Base-by-base conservation (phyloP, 2,888 invertebrate species). In the Lasioglossum malachurum region DNA sequence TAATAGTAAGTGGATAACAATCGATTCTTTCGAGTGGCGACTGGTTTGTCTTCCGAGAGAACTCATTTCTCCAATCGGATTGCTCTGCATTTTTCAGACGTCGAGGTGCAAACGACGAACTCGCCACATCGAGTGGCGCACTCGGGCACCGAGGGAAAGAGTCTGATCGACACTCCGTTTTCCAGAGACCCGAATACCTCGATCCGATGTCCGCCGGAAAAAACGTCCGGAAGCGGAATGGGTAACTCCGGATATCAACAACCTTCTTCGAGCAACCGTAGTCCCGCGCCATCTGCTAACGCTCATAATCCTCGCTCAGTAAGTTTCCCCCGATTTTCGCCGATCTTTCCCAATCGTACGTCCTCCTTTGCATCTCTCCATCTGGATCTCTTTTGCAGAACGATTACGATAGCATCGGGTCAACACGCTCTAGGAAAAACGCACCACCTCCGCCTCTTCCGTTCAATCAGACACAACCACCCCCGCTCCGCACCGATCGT, bases 371-470 rank as follows among this genome's bases (percentile, higher is more conserved):
- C 4, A 1, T 27, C 14, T 60, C 60, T 60, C 8, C n/a, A 0
- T 35, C 23, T 38, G 41, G 41, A 69, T 57, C 23, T 57, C 1
- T 60, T 90, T 93, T 44, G 23, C 89, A 94, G 94, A 94, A 93
- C 77, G 88, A 91, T 90, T 89, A 93, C 97, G 94, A 98, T 97
- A 53, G 96, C 97, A 93, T 97, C 96, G 92, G 96, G 97, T 94
- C 97, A 96, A 91, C 96, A 96, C 91, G 96, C 96, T 94, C 96
- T 96, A 92, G 95, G 90, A 96, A 96, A 87, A 94, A 94, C 88
- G 91, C 91, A 89, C 93, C 94, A 83, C 93, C 95, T 49, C 94
- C 95, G 78, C 94, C 95, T 44, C 90, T 94, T 82, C 94, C 94
- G 84, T 90, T 82, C 75, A 93, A 93, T 87, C 92, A 92, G 81